Evolutionary conservation across 2,888 invertebrate species (phyloP).

Genomic region (Ophioninae sp.): DNA sequence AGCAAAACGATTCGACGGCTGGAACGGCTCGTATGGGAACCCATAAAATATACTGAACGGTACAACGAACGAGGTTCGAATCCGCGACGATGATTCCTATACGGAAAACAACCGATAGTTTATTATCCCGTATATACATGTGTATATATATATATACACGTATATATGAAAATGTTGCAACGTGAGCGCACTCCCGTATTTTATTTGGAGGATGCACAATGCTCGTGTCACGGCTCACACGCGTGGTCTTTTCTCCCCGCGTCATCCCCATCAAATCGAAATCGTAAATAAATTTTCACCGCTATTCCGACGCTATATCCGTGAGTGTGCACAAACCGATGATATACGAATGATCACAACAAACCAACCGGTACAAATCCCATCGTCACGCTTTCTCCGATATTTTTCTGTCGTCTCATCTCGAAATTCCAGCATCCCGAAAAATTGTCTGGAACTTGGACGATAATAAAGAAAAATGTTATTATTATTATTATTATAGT

Average conservation of each 20-base stretch:
- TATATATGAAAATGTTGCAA: neutral
- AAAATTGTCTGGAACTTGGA: too few relatives aligned
- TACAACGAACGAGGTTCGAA: conserved; percentile 6
- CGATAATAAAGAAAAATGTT: too few relatives aligned
- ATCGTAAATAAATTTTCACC: conserved; percentile 40
- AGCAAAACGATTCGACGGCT: too few relatives aligned
- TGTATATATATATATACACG: neutral
- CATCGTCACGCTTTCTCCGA: conserved; percentile 14
- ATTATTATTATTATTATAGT: too few relatives aligned
- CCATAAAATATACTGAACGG: conserved; percentile 11
- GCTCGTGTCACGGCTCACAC: conserved; percentile 25
- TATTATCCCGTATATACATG: conserved; percentile 16
- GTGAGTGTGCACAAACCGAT: too few relatives aligned
- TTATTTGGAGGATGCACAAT: neutral
- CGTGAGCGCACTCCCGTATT: too few relatives aligned
- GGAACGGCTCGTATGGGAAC: too few relatives aligned
- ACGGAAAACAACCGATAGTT: conserved; percentile 46
- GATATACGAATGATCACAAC: neutral
- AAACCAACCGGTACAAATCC: conserved; percentile 20
- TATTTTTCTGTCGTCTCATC: neutral
- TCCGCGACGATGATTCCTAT: conserved; percentile 35
- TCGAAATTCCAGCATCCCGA: too few relatives aligned
- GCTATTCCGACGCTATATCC: neutral
- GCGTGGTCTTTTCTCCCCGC: conserved; percentile 9
- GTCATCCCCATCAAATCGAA: conserved; percentile 19